Percentiles rank a stretch among this genome's conserved stretches.
Evolutionary conservation across 2,797 vertebrate species (phyloP).

Genomic region (Melanitta fusca): DNA sequence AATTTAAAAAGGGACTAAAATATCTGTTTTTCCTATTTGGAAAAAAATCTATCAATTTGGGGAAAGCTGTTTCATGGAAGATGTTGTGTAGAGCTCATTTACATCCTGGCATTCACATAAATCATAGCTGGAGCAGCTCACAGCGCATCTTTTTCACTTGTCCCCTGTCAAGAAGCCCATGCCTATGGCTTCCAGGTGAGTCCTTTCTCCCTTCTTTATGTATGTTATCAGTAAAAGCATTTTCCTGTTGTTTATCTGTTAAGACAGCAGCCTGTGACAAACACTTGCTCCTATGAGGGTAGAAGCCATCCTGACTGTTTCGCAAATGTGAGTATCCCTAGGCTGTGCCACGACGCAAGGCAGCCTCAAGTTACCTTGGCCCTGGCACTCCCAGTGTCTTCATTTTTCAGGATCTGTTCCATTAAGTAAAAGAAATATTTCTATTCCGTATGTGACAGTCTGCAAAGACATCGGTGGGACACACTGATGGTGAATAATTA

Average conservation of each 20-base stretch:
- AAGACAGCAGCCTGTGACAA: neutral
- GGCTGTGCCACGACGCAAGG: accelerated
- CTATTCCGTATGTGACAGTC: neutral
- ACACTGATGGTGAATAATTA: neutral
- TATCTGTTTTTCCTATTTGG: neutral
- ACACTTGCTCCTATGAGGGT: neutral
- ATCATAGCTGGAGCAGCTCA: neutral
- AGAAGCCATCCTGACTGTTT: neutral
- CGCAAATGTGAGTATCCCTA: accelerated
- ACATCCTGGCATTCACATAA: neutral
- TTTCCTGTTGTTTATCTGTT: neutral
- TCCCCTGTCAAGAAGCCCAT: neutral
- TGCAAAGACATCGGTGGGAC: neutral
- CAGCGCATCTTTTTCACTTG: neutral
- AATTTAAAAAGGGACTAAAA: neutral
- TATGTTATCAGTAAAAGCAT: neutral
- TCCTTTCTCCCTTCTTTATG: neutral
- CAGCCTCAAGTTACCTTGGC: neutral
- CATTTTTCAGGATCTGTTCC: neutral
- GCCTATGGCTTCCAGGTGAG: neutral
- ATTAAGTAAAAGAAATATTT: slow-evolving; percentile 1
- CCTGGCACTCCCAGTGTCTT: neutral
- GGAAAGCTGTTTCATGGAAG: neutral
- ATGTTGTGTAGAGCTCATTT: neutral
- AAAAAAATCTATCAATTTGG: neutral